phyloP scores from a whole-genome alignment of 2,113 vertebrate species.

The Ptychochromis oligacanthus region DNA sequence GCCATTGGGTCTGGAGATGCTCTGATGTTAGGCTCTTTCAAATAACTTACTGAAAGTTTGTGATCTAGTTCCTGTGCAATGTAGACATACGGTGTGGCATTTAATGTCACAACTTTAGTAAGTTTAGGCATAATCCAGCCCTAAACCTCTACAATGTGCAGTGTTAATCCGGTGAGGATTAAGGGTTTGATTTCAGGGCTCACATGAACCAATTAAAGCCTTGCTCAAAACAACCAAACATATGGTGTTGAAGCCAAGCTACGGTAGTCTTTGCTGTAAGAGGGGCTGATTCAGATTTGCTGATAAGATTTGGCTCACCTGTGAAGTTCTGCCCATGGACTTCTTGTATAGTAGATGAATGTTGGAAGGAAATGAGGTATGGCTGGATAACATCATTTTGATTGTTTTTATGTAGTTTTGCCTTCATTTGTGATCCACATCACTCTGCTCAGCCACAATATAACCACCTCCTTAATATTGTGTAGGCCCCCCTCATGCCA shows the following conservation, averaged over 20 bases:
- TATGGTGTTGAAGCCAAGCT: conserved; percentile 32
- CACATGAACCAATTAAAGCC: conserved; percentile 48
- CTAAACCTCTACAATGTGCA: conserved; percentile 5
- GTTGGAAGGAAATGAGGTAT: background rate
- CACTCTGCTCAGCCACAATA: background rate
- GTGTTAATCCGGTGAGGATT: conserved; percentile 52
- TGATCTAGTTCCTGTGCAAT: background rate
- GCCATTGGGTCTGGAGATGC: background rate
- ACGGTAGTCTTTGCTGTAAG: background rate
- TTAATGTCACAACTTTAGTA: conserved; percentile 22
- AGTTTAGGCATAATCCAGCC: conserved; percentile 27
- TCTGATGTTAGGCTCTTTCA: background rate
- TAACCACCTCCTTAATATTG: background rate
- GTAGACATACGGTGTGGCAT: background rate
- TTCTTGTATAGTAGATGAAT: background rate
- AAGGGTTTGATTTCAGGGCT: conserved; percentile 63
- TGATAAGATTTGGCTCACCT: rapidly evolving
- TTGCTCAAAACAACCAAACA: conserved; percentile 27
- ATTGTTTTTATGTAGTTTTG: background rate
- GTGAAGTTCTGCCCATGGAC: background rate
- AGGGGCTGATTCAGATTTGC: background rate
- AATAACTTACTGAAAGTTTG: background rate
- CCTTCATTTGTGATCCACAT: background rate
- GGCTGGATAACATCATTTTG: background rate
- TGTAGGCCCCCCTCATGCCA: background rate